Conservation (phyloP, 2,797 vertebrate genomes). For the Champsocephalus gunnari region DNA sequence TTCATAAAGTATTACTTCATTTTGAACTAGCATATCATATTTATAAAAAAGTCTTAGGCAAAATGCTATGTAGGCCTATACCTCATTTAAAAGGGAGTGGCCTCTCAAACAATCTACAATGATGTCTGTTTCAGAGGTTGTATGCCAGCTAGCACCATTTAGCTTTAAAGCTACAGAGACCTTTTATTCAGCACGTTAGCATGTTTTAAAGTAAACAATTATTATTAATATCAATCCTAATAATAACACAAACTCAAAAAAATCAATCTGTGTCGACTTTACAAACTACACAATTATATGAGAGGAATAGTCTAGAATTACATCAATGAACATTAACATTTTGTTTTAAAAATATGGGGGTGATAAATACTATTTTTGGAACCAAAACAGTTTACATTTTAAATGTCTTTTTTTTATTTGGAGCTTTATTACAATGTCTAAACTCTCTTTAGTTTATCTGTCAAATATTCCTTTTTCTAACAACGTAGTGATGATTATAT, state of each 20-base stretch:
- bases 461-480: neutral
- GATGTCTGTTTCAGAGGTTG: neutral
- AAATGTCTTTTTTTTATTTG: neutral
- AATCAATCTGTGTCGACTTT: neutral
- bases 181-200: neutral
- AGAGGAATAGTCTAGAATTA: neutral
- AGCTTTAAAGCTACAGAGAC: neutral
- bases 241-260: neutral
- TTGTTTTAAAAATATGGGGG: neutral
- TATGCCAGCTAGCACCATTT: neutral
- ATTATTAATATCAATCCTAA: neutral
- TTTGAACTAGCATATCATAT: neutral
- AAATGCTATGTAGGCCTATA: neutral
- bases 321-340: neutral
- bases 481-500: constrained; percentile 28
- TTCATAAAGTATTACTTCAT: neutral
- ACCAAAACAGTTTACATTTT: neutral
- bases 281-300: neutral
- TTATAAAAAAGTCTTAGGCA: neutral
- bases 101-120: neutral
- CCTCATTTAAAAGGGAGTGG: neutral
- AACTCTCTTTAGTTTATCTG: neutral
- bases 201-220: neutral
- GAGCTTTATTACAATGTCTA: neutral
- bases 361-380: neutral